Base-by-base conservation (phyloP, 2,888 invertebrate genomes). In the Linnaemya tessellans region DNA sequence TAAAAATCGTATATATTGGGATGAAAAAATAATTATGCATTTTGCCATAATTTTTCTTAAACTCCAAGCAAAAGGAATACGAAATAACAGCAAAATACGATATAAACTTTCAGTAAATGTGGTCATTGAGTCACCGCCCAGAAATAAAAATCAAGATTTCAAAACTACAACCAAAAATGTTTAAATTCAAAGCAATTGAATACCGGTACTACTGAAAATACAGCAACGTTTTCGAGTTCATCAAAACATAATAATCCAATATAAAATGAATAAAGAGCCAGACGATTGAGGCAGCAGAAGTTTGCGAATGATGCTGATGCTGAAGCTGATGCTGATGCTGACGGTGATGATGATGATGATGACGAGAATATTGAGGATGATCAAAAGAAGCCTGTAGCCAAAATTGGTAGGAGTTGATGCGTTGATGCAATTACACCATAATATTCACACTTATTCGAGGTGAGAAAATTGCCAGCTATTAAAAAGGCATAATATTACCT, bases 381-480 rank as follows among this genome's bases (percentile, higher is more conserved):
- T 62, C 81, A 80, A 65, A 82, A 62, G 80, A 71, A 73, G 88
- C 89, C 90, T 87, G 88, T 88, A 88, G 89, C 89, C 88, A 88
- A 91, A 91, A 90, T 91, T 91, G 91, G 91, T 91, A 91, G 91
- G 91, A 91, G 92, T 91, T 92, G 92, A 90, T 92, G 90, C 92
- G 92, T 92, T 92, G 92, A 92, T 91, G 92, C 92, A 92, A 92
- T 92, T 92, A 92, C 92, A 92, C 92, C 91, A 92, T 92, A 92
- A 92, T 92, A 92, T 92, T 92, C 92, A 92, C 92, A 92, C 92
- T 92, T 92, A 91, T 83, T 91, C 90, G 92, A 92, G 92, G 92
- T 92, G 92, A 92, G 92, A 92, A 92, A 92, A 92, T 92, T 92
- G 92, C 92, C 88, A 91, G 92, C 92, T 92, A 92, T 92, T 92